Base-by-base conservation (phyloP, 1,140 invertebrate genomes). In the Arion vulgaris region DNA sequence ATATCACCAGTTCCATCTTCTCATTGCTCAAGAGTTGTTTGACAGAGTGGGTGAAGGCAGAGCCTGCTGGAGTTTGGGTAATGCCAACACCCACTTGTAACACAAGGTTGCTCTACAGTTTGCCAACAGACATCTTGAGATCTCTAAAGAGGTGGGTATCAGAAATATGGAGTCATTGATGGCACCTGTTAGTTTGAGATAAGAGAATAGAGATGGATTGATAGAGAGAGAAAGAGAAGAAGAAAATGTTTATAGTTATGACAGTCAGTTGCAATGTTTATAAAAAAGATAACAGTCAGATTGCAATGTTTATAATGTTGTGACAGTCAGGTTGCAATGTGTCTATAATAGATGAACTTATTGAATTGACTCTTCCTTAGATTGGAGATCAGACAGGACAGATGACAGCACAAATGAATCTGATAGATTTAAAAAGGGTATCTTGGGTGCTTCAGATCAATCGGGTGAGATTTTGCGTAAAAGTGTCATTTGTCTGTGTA, bases 91-190 rank as follows among this genome's bases (percentile, higher is more conserved):
- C n/a, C 51, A 94, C 98, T 96, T 96, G 15, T 96, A 98, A 90
- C 96, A 98, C 88, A 96, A 98, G 86, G 96, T 97, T 88, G 97
- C 98, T 0, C 91, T 99, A 0, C 94, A 96, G 86, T 99, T 96
- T 93, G 26, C 98, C 15, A 95, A 95, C 75, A 94, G 96, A 87
- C 98, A 99, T 93, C 94, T 98, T 77, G 95, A 96, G 88, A 96
- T 57, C 83, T 97, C 97, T 19, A 97, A 96, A 94, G 96, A 98
- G 94, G 95, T 26, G 2, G 2, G 96, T 90, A 85, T n/a, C 9
- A 68, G 32, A 68, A 68, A 68, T 68, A n/a, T n/a, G n/a, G n/a
- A n/a, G n/a, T n/a, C n/a, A n/a, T n/a, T n/a, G n/a, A n/a, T n/a
- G n/a, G n/a, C n/a, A n/a, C n/a, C n/a, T n/a, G n/a, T n/a, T n/a